Evolutionary conservation across 1,140 invertebrate genomes (phyloP).

Genomic region (Aphelenchoides fujianensis): DNA sequence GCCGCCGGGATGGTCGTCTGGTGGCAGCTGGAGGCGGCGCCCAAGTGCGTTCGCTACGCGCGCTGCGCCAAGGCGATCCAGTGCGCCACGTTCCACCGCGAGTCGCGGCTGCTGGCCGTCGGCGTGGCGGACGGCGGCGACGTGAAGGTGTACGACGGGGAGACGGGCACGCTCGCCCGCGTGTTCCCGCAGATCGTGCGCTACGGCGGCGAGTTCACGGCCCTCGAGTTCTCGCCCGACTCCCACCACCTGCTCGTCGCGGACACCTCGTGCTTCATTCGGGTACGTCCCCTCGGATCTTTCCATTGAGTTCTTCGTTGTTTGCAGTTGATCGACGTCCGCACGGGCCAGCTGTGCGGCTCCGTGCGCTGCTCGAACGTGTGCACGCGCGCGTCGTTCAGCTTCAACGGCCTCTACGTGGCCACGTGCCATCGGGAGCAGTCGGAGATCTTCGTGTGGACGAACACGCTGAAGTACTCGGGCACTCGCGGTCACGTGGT

Average conservation of each 20-base stretch:
- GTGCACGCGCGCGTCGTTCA: neutral
- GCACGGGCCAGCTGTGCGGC: neutral
- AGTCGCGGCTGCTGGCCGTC: conserved; percentile 14
- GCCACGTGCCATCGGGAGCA: conserved; percentile 1
- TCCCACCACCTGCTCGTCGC: conserved; percentile 1
- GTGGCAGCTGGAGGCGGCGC: conserved; percentile 5
- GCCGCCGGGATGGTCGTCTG: conserved; percentile 7
- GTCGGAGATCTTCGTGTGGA: conserved; percentile 18
- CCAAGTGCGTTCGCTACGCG: neutral
- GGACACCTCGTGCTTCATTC: neutral
- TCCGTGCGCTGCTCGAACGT: conserved; percentile 4
- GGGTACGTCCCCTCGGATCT: too few relatives aligned
- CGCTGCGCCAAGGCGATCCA: neutral
- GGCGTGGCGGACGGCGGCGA: neutral
- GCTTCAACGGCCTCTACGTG: conserved; percentile 2
- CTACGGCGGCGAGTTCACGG: neutral
- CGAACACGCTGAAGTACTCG: neutral
- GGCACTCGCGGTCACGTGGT: neutral
- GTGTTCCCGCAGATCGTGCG: neutral
- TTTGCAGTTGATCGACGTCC: conserved; percentile 9
- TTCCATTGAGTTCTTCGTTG: too few relatives aligned
- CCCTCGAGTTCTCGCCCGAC: conserved; percentile 14
- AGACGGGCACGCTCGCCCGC: neutral
- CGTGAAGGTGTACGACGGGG: neutral
- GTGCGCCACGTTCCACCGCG: neutral